These are phyloP conservation scores for Telmatherina bonti DNA, from an alignment of 2,797 vertebrate species.

Conservation along the genomic window DNA sequence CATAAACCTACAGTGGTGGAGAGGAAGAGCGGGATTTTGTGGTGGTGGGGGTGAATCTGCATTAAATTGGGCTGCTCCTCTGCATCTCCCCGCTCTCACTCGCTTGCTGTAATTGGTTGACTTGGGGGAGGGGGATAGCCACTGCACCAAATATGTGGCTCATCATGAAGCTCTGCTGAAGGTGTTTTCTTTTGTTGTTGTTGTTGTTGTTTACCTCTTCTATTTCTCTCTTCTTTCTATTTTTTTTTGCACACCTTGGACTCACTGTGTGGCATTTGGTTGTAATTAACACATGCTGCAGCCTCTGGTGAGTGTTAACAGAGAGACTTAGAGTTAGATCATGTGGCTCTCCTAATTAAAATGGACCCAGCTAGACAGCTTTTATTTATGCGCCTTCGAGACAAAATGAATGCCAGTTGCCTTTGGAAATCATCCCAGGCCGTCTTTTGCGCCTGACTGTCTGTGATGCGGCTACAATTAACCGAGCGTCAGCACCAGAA, in stretches of 20 bases:
- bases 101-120: constrained; percentile 70
- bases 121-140: constrained; percentile 45
- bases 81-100: constrained; percentile 29
- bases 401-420: constrained; percentile 73
- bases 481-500: constrained; percentile 55
- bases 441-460: constrained; percentile 42
- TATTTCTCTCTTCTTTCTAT: constrained; percentile 9
- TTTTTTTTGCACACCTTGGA: constrained; percentile 68
- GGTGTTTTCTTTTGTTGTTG: constrained; percentile 57
- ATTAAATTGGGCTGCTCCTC: constrained; percentile 67
- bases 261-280: constrained; percentile 52
- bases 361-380: constrained; percentile 69
- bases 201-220: constrained; percentile 67
- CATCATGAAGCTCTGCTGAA: constrained; percentile 60
- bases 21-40: constrained; percentile 17
- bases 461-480: constrained; percentile 72
- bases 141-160: constrained; percentile 61
- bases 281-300: constrained; percentile 73
- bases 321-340: constrained; percentile 59
- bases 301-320: constrained; percentile 71
- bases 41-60: constrained; percentile 56
- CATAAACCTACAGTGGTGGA: constrained; percentile 58
- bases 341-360: constrained; percentile 78
- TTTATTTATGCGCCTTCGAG: constrained; percentile 75
- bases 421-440: constrained; percentile 70